A percentile compares a stretch with the other conserved stretches of the same genome.
These are phyloP conservation scores for Xiphorhynchus elegans DNA, from an alignment of 2,113 vertebrate genomes.

Conservation along the genomic window DNA sequence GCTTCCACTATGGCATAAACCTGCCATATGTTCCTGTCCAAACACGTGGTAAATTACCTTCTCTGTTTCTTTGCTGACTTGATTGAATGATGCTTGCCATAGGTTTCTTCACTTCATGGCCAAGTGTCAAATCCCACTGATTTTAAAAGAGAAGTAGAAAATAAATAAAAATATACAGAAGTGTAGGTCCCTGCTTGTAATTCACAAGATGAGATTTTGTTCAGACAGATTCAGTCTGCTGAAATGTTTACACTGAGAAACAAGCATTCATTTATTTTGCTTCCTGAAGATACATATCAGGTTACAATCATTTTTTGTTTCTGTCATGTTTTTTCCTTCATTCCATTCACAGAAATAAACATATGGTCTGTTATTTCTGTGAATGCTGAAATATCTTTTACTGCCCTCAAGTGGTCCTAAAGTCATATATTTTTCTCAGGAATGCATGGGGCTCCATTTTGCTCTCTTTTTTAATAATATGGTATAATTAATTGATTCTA, in stretches of 20 bases:
- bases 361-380: background rate
- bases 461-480: background rate
- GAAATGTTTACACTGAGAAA: background rate
- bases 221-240: background rate
- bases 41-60: background rate
- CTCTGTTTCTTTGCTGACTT: background rate
- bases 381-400: background rate
- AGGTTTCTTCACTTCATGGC: background rate
- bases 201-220: background rate
- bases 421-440: background rate
- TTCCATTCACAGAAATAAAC: background rate
- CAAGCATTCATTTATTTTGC: background rate
- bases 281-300: background rate
- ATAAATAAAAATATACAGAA: background rate
- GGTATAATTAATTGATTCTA: background rate
- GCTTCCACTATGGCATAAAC: background rate
- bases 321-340: background rate
- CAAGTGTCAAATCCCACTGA: background rate
- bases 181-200: background rate
- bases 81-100: background rate
- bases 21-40: background rate
- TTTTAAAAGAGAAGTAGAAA: background rate
- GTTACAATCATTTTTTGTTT: background rate
- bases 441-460: background rate
- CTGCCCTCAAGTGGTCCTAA: slow-evolving; percentile 33